Conservation (phyloP, 2,888 invertebrate species). For the Diploptera punctata region DNA sequence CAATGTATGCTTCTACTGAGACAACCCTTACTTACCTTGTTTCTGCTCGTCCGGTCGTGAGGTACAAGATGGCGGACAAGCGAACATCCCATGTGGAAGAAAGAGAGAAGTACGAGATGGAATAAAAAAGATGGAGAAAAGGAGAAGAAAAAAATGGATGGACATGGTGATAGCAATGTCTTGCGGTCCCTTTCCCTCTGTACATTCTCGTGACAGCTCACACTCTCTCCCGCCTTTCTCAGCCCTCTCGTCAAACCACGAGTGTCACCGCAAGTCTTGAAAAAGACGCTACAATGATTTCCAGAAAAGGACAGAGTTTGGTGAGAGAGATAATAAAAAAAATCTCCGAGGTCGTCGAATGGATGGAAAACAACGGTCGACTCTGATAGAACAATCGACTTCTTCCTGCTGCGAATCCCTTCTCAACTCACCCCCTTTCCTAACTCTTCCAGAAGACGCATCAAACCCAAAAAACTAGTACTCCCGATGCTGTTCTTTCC, state of each 20-base stretch:
- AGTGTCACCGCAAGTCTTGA: slow-evolving; percentile 8
- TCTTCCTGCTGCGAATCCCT: slow-evolving; percentile 13
- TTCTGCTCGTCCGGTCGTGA: slow-evolving; percentile 41
- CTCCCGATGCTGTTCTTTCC: too few species aligned
- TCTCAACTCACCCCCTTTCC: neutral
- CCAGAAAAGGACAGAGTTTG: slow-evolving; percentile 9
- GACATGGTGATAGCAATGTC: slow-evolving; percentile 4
- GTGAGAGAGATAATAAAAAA: neutral
- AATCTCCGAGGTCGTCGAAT: neutral
- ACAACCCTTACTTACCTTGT: slow-evolving; percentile 29
- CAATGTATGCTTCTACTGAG: neutral
- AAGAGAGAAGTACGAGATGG: neutral
- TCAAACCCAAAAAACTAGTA: neutral
- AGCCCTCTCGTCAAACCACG: neutral
- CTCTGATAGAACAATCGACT: slow-evolving; percentile 14
- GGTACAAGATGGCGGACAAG: slow-evolving; percentile 41
- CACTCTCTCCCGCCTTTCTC: neutral
- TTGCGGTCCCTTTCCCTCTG: neutral
- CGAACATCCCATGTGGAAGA: neutral
- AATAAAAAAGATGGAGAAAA: neutral
- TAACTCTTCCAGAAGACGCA: too few species aligned
- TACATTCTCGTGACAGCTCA: neutral
- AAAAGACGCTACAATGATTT: slow-evolving; percentile 14
- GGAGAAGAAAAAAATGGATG: neutral
- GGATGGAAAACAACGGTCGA: neutral